Evolutionary conservation across 2,888 invertebrate species (phyloP).

Genomic region (Sussaba pulchella): DNA sequence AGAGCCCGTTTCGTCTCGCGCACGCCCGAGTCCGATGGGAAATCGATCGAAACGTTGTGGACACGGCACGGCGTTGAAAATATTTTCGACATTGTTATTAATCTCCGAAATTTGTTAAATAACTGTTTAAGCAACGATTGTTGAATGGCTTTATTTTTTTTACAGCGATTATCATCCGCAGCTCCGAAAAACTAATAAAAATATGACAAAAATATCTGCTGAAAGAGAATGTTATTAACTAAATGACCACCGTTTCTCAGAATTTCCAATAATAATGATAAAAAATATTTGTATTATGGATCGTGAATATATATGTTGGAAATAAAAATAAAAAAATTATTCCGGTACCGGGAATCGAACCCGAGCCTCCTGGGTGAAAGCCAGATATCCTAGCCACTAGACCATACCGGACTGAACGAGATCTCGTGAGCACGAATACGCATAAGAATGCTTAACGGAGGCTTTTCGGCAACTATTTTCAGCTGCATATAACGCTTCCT

Average conservation of each 20-base stretch:
- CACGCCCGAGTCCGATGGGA: constrained; percentile 41
- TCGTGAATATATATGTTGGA: background rate
- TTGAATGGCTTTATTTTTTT: background rate
- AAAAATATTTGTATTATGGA: background rate
- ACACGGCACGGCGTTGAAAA: background rate
- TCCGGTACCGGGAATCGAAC: constrained; percentile 88
- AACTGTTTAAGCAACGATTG: background rate
- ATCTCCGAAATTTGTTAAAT: background rate
- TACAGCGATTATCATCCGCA: too few relatives aligned
- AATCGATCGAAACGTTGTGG: constrained; percentile 51
- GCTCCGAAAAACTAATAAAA: too few relatives aligned
- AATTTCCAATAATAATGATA: too few relatives aligned
- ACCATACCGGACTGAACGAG: constrained; percentile 20
- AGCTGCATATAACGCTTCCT: background rate
- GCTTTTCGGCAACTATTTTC: background rate
- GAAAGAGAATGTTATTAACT: too few relatives aligned
- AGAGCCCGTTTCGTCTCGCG: constrained; percentile 44
- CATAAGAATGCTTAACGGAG: background rate
- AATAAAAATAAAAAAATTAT: constrained; percentile 77
- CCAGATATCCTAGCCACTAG: constrained; percentile 88
- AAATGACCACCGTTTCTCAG: too few relatives aligned
- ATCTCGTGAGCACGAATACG: background rate
- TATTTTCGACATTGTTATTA: background rate
- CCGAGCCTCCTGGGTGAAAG: constrained; percentile 88
- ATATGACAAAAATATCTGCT: too few relatives aligned